Conservation (phyloP, 1,140 invertebrate genomes). For the Cecropterus lyciades region DNA sequence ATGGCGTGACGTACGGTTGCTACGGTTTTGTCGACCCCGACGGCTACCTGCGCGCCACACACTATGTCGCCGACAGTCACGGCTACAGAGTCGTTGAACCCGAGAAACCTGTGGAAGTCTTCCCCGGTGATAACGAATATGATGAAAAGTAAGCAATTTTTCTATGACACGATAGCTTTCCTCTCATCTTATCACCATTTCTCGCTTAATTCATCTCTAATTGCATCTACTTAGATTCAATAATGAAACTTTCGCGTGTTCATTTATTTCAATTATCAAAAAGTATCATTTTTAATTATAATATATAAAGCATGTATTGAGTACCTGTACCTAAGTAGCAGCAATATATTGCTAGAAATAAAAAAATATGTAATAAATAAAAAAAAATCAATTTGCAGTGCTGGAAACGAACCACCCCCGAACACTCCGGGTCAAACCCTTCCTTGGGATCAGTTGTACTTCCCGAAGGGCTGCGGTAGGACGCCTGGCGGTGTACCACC, state of each 20-base stretch:
- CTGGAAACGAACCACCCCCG: constrained; percentile 44
- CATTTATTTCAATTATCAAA: too few relatives aligned
- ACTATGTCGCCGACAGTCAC: constrained; percentile 91
- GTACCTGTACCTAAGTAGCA: too few relatives aligned
- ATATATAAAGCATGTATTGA: too few relatives aligned
- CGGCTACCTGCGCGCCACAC: constrained; percentile 87
- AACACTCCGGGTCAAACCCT: constrained; percentile 57
- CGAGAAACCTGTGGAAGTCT: constrained; percentile 88
- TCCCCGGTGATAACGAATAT: constrained; percentile 80
- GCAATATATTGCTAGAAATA: too few relatives aligned
- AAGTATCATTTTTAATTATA: too few relatives aligned
- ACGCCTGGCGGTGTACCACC: constrained; percentile 73
- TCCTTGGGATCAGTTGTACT: constrained; percentile 69
- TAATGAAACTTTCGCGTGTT: too few relatives aligned
- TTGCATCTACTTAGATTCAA: too few relatives aligned
- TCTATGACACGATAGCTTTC: too few relatives aligned
- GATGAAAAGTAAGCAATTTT: constrained; percentile 74
- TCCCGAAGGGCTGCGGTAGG: constrained; percentile 73
- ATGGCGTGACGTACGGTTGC: constrained; percentile 91
- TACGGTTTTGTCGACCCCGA: constrained; percentile 90
- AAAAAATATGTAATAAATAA: too few relatives aligned
- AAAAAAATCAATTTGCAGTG: too few relatives aligned
- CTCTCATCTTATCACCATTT: too few relatives aligned
- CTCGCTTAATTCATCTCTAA: too few relatives aligned
- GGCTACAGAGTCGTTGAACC: constrained; percentile 90